These are phyloP conservation scores for Lucifuga dentata DNA, from an alignment of 2,113 vertebrate species.

Conservation along the genomic window DNA sequence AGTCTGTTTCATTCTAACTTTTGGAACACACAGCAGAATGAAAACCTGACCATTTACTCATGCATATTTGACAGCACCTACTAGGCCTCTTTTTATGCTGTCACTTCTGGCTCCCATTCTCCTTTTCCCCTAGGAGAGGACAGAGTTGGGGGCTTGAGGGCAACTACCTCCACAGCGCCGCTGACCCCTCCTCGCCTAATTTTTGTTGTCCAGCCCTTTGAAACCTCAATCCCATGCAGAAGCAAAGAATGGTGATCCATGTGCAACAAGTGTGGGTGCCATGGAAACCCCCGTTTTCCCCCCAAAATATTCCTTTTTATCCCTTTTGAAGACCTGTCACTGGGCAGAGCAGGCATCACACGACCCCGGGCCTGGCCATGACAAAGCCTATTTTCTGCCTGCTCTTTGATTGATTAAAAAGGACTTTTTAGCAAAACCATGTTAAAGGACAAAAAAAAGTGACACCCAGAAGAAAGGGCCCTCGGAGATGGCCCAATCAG, in stretches of 20 bases:
- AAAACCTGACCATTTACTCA: conserved; percentile 85
- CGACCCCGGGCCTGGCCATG: conserved; percentile 93
- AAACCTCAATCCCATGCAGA: conserved; percentile 85
- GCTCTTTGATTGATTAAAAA: conserved; percentile 99
- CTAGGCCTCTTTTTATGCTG: conserved; percentile 82
- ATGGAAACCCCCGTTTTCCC: conserved; percentile 95
- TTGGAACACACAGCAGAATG: conserved; percentile 69
- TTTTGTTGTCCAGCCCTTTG: conserved; percentile 86
- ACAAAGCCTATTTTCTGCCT: conserved; percentile 99
- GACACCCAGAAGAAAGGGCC: conserved; percentile 82
- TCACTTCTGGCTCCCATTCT: conserved; percentile 82
- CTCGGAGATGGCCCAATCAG: conserved; percentile 72
- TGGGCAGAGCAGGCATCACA: conserved; percentile 92
- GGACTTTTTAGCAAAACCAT: conserved; percentile 99
- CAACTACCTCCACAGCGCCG: conserved; percentile 85
- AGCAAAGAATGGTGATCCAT: conserved; percentile 87
- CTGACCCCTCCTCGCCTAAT: conserved; percentile 82
- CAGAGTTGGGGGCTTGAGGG: conserved; percentile 76
- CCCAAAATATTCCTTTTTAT: conserved; percentile 90
- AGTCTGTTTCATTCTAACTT: conserved; percentile 51
- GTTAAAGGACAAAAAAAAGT: conserved; percentile 91
- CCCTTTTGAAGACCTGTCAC: conserved; percentile 98
- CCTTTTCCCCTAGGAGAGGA: conserved; percentile 75
- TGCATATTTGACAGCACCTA: conserved; percentile 82
- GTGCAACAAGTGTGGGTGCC: conserved; percentile 89